Conservation (phyloP, 2,888 invertebrate genomes). For the Brachyptera putata region DNA sequence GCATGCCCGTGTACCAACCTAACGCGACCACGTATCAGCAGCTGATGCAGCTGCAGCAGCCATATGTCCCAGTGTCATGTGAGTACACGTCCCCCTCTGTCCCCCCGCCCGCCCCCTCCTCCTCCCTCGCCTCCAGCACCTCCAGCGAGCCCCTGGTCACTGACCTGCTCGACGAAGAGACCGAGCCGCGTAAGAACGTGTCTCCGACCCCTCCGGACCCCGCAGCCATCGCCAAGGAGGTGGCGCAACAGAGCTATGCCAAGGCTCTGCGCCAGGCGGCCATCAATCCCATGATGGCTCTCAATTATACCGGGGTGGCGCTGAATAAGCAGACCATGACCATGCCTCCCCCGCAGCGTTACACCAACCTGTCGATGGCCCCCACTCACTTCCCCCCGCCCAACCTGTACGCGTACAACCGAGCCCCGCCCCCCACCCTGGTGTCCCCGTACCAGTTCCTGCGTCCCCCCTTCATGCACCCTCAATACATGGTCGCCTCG, state of each 20-base stretch:
- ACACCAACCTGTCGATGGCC: conserved; percentile 27
- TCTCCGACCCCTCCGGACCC: conserved; percentile 42
- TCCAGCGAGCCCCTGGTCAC: conserved; percentile 9
- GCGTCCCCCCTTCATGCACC: conserved; percentile 40
- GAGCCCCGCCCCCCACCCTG: conserved; percentile 37
- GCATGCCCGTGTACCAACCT: conserved; percentile 93
- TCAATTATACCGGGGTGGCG: conserved; percentile 66
- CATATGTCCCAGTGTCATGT: conserved; percentile 98
- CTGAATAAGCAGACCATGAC: conserved; percentile 59
- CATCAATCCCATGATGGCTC: conserved; percentile 54
- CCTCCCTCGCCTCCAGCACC: conserved; percentile 41
- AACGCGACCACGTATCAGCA: conserved; percentile 86
- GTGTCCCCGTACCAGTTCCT: conserved; percentile 48
- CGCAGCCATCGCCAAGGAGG: conserved; percentile 70
- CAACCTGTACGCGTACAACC: conserved; percentile 30
- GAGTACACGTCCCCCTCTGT: conserved; percentile 67
- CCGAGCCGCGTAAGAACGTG: conserved; percentile 38
- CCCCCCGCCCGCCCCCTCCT: conserved; percentile 38
- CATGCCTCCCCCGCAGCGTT: conserved; percentile 40
- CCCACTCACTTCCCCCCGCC: conserved; percentile 32
- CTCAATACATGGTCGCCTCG: conserved; percentile 9
- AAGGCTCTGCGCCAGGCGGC: conserved; percentile 53
- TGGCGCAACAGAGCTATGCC: conserved; percentile 78
- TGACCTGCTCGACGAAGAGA: conserved; percentile 18
- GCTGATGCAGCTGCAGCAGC: conserved; percentile 87